Base-by-base conservation (phyloP, 2,797 vertebrate genomes). In the Pteropus rufus region DNA sequence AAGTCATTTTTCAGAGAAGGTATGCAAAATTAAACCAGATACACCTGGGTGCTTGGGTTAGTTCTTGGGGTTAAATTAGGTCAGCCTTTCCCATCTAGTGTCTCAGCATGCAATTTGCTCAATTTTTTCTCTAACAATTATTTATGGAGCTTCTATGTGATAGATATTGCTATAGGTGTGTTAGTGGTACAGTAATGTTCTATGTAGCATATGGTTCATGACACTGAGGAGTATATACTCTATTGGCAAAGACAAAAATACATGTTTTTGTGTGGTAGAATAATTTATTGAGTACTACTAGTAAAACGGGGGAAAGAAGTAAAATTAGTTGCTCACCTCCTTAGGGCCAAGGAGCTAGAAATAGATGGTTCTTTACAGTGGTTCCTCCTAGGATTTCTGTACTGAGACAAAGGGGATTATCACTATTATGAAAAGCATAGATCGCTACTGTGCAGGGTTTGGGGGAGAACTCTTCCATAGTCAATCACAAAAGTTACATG, bases 11-110 rank as follows among this genome's bases (percentile, higher is more conserved):
- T 95, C 88, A 76, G 73, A 49, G 95, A 97, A 94, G 92, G 85
- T 95, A 95, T 94, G 91, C 73, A 90, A 95, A 96, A 95, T 93
- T 91, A 93, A 97, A 97, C 89, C 46, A 95, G 91, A 95, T 83
- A 94, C 91, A 97, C 96, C 95, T 97, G 95, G 10, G 9, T 79
- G 44, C 64, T 88, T 64, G 88, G 73, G 73, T 54, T 85, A 95
- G 62, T 75, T 88, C 85, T 60, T 31, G 29, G 62, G 85, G 77
- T 89, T 89, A 92, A 89, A 24, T 72, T 92, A 92, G 96, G 96
- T 67, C 81, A 91, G 49, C 4, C 6, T 91, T 92, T 69, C 67
- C 44, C 31, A 76, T 67, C 29, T 11, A 29, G 15, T 69, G 58
- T 85, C 76, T 87, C 84, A 52, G 34, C 44, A 34, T 7, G 29